Conservation (phyloP, 2,113 vertebrate species). For the Oryzias javanicus region DNA sequence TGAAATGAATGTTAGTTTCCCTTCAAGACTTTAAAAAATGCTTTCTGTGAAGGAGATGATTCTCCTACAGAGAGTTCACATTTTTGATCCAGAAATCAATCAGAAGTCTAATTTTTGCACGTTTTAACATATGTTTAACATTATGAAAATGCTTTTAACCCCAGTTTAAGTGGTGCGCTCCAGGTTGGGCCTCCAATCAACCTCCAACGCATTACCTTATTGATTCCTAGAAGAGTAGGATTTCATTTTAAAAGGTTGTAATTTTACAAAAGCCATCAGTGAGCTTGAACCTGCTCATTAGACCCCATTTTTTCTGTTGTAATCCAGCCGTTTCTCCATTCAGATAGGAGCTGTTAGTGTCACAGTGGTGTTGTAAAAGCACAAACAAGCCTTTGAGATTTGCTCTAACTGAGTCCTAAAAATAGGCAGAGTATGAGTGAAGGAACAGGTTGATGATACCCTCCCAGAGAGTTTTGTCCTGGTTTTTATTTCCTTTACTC, state of each 20-base stretch:
- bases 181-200: constrained; percentile 47
- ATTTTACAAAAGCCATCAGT: constrained; percentile 15
- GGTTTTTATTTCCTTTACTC: constrained; percentile 18
- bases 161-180: constrained; percentile 38
- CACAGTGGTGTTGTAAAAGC: constrained; percentile 6
- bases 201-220: constrained; percentile 27
- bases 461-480: constrained; percentile 50
- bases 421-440: constrained; percentile 5
- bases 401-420: constrained; percentile 21
- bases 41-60: too few species aligned
- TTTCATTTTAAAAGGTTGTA: constrained; percentile 30
- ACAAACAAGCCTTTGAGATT: constrained; percentile 25
- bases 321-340: constrained; percentile 4
- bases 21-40: too few species aligned
- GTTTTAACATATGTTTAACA: neutral
- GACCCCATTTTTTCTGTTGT: neutral
- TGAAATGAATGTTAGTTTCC: too few species aligned
- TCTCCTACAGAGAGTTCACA: too few species aligned
- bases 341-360: neutral
- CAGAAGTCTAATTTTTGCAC: constrained; percentile 12
- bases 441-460: constrained; percentile 43
- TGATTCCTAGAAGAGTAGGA: constrained; percentile 4
- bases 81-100: constrained; percentile 4
- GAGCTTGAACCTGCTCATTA: neutral
- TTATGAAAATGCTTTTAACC: neutral